These are phyloP conservation scores for Norana najaformis DNA, from an alignment of 2,888 invertebrate genomes.

Conservation along the genomic window DNA sequence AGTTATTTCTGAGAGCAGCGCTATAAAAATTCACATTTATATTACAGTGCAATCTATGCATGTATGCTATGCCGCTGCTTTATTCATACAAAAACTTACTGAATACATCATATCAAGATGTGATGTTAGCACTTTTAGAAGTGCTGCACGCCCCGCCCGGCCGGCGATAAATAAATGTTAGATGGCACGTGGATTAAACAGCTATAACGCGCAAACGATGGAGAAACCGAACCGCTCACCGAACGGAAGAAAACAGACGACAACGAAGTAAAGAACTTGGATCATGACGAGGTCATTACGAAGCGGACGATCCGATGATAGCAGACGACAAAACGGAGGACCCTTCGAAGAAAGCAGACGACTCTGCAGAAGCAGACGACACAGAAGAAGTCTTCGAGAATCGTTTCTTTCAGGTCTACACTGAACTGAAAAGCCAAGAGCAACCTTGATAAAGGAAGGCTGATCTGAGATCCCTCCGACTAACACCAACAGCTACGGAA, in stretches of 20 bases:
- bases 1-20: no score
- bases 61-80: no score
- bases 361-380: not conserved
- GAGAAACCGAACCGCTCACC: not conserved
- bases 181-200: no score
- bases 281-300: slow-evolving; percentile 2
- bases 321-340: not conserved
- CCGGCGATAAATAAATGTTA: no score
- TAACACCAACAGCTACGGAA: not conserved
- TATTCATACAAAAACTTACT: no score
- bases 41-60: no score
- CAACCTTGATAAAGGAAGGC: not conserved
- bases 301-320: not conserved
- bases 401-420: not conserved
- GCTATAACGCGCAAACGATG: no score
- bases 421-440: not conserved
- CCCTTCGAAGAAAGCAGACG: no score
- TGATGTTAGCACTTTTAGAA: no score
- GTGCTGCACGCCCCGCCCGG: no score
- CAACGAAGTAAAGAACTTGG: not conserved
- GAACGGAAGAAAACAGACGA: not conserved
- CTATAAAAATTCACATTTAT: no score
- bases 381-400: not conserved
- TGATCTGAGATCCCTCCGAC: not conserved
- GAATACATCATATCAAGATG: no score